Evolutionary conservation across 2,797 vertebrate species (phyloP).

Genomic region (Nasua narica): DNA sequence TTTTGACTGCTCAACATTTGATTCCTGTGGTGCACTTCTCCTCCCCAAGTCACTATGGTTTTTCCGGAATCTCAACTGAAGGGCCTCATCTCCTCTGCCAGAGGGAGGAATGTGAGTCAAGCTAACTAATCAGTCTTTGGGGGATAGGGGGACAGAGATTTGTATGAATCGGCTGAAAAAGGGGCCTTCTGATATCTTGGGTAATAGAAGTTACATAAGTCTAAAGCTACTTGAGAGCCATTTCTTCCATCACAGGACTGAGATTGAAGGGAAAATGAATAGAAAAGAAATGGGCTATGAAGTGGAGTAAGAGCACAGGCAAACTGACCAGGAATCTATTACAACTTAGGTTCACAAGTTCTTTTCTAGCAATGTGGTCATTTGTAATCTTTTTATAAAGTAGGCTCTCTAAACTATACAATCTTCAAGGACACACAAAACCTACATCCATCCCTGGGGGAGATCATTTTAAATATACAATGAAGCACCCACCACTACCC

Average conservation of each 20-base stretch:
- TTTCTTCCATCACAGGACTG: not conserved
- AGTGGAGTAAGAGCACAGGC: not conserved
- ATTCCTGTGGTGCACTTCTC: not conserved
- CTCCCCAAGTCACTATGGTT: not conserved
- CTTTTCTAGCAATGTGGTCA: not conserved
- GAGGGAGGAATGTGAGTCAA: not conserved
- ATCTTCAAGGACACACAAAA: not conserved
- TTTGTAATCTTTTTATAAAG: not conserved
- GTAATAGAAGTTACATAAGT: not conserved
- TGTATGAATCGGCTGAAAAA: not conserved
- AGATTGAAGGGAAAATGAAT: not conserved
- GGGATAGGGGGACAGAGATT: fast-evolving
- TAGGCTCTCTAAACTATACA: not conserved
- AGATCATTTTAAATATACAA: not conserved
- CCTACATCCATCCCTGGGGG: not conserved
- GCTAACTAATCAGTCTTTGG: not conserved
- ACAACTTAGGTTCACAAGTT: not conserved
- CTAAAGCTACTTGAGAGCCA: not conserved
- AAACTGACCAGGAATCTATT: not conserved
- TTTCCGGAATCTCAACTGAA: not conserved
- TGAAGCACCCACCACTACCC: not conserved
- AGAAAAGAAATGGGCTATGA: not conserved
- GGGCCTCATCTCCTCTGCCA: not conserved
- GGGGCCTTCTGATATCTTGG: not conserved
- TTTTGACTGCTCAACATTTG: not conserved